These are phyloP conservation scores for Oscheius sp. DNA, from an alignment of 2,888 invertebrate species.

Conservation along the genomic window DNA sequence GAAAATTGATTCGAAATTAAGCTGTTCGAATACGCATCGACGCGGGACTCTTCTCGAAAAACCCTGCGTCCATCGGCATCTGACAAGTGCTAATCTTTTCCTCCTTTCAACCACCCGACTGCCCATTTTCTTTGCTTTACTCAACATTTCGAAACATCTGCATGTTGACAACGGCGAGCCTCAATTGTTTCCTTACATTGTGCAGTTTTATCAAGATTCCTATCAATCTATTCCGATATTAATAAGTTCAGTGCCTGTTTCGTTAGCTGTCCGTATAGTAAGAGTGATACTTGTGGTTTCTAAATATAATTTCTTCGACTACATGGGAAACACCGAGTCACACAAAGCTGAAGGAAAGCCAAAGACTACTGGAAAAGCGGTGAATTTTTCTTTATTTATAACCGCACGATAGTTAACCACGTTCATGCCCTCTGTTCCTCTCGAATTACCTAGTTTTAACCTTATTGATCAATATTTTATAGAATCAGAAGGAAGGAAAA, in stretches of 20 bases:
- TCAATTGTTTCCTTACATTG: neutral
- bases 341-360: neutral
- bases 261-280: conserved; percentile 15
- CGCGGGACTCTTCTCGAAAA: too few relatives aligned
- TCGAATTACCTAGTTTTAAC: neutral
- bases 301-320: conserved; percentile 1
- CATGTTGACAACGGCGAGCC: conserved; percentile 5
- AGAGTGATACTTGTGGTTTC: conserved; percentile 12
- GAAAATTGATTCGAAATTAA: too few relatives aligned
- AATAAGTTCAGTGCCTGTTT: conserved; percentile 25
- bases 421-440: conserved; percentile 1
- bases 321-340: conserved; percentile 33
- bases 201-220: neutral
- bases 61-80: too few relatives aligned
- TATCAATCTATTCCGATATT: neutral
- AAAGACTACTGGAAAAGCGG: conserved; percentile 6
- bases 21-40: too few relatives aligned
- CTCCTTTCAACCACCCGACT: neutral
- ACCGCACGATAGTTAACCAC: neutral
- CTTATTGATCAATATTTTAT: neutral
- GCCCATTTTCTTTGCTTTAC: neutral
- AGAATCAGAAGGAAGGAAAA: neutral
- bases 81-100: neutral
- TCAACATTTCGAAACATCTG: conserved; percentile 6
- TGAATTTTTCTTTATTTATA: neutral